Conservation (phyloP, 2,888 invertebrate species). For the Eulithis prunata region DNA sequence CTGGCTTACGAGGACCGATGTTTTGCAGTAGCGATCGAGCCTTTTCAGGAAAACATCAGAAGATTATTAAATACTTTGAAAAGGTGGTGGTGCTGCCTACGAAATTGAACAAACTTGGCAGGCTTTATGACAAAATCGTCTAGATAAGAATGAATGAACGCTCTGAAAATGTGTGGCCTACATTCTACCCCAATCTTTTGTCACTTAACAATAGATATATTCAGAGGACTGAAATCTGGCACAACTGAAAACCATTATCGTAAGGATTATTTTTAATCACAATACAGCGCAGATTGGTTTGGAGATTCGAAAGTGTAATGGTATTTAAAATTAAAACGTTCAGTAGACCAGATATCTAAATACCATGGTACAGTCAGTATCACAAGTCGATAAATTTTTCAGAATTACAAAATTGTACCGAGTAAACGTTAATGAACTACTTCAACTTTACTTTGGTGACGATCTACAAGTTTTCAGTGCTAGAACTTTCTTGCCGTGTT, state of each 20-base stretch:
- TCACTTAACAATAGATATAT: constrained; percentile 24
- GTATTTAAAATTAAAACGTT: constrained; percentile 34
- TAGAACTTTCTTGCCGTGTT: no score
- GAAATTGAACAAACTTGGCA: no score
- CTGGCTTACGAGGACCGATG: constrained; percentile 49
- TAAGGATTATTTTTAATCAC: constrained; percentile 23
- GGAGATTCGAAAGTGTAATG: constrained; percentile 28
- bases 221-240: constrained; percentile 12
- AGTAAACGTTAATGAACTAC: no score
- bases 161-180: constrained; percentile 12
- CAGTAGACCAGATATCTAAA: background rate
- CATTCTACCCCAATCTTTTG: constrained; percentile 23
- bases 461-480: no score
- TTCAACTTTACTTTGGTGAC: no score
- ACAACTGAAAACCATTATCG: constrained; percentile 24
- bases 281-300: constrained; percentile 36
- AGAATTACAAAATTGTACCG: no score
- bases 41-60: constrained; percentile 25
- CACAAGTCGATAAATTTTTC: no score
- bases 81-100: background rate
- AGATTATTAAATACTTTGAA: background rate
- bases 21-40: constrained; percentile 45
- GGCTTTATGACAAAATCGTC: background rate
- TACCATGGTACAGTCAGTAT: no score
- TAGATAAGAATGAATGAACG: constrained; percentile 12